Evolutionary conservation across 1,140 invertebrate species (phyloP).

Genomic region (Hestina assimilis): DNA sequence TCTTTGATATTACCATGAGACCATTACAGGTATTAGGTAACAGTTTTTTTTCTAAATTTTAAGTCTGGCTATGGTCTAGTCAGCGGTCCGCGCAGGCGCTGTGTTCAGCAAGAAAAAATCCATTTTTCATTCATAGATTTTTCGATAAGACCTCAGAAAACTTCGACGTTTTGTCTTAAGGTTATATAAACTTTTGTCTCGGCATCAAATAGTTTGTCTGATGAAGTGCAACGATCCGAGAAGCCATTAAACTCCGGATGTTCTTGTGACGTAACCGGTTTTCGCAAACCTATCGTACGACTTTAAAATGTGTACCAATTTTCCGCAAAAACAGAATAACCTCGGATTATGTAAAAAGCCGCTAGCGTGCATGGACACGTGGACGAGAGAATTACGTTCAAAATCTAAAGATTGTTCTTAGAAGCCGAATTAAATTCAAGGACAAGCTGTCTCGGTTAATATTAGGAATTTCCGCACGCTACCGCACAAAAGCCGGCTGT

Average conservation of each 20-base stretch:
- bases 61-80: constrained; percentile 13
- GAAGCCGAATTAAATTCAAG: constrained; percentile 47
- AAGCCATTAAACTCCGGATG: constrained; percentile 1
- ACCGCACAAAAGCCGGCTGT: constrained; percentile 34
- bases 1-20: background rate
- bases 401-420: constrained; percentile 24
- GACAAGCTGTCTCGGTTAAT: constrained; percentile 45
- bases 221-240: background rate
- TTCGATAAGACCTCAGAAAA: too few species aligned
- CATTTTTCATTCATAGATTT: constrained; percentile 22
- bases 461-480: constrained; percentile 42
- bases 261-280: constrained; percentile 22
- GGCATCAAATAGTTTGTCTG: background rate
- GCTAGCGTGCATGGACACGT: constrained; percentile 9
- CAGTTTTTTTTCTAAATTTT: background rate
- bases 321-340: background rate
- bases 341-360: constrained; percentile 6
- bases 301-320: background rate
- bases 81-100: constrained; percentile 15
- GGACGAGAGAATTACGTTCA: background rate
- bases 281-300: background rate
- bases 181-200: too few species aligned
- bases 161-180: too few species aligned
- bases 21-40: constrained; percentile 1
- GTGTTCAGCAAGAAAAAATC: constrained; percentile 12